phyloP scores from a whole-genome alignment of 2,888 invertebrate species.

The Dynastes tityus region DNA sequence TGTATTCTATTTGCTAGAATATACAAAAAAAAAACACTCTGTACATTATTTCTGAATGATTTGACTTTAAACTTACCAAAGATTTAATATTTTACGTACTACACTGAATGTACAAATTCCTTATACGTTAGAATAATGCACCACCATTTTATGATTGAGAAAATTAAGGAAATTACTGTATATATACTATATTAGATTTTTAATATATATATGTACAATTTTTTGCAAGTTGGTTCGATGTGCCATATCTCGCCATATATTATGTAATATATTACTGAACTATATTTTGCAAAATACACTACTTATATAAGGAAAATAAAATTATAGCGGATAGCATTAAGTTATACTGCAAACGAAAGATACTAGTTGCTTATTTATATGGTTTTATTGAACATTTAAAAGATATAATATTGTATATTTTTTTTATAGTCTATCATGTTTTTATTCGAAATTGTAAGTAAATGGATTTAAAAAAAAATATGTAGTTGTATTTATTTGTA shows the following conservation, averaged over 20 bases:
- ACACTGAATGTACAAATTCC: constrained; percentile 15
- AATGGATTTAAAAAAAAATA: constrained; percentile 18
- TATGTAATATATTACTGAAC: not conserved
- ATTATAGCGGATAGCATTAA: not conserved
- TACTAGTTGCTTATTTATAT: constrained; percentile 35
- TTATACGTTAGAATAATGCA: constrained; percentile 10
- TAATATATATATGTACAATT: not conserved
- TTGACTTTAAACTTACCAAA: constrained; percentile 25
- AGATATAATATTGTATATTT: constrained; percentile 24
- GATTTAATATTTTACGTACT: constrained; percentile 9
- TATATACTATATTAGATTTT: constrained; percentile 11
- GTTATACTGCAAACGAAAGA: not conserved
- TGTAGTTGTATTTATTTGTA: constrained; percentile 18
- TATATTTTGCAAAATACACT: constrained; percentile 8
- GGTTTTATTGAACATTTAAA: constrained; percentile 22
- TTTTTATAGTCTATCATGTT: constrained; percentile 32
- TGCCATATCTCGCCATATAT: constrained; percentile 18
- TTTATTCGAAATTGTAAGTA: constrained; percentile 27
- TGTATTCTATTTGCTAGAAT: too few species aligned
- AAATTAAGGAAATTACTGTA: not conserved
- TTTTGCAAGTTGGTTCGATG: constrained; percentile 15
- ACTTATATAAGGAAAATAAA: not conserved
- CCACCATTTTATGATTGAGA: not conserved
- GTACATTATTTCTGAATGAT: constrained; percentile 10
- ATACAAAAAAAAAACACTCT: not conserved